Percentiles rank a stretch among this genome's conserved stretches.
Evolutionary conservation across 2,888 invertebrate genomes (phyloP).

Genomic region (Macrosoma leucophasiata): DNA sequence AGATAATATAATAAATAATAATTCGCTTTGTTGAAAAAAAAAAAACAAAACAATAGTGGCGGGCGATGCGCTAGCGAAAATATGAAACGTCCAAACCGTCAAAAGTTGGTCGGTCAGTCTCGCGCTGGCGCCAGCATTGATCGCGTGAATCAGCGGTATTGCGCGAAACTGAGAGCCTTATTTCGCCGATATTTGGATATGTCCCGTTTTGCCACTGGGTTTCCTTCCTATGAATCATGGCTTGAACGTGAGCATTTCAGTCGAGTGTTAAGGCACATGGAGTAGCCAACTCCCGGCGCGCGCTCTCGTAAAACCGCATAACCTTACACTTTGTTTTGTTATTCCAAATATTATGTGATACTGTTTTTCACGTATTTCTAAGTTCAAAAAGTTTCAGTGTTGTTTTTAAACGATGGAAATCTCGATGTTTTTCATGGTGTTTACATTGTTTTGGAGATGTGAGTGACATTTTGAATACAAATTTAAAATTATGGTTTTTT

Average conservation of each 20-base stretch:
- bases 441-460: slow-evolving; percentile 54
- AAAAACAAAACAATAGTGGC: slow-evolving; percentile 28
- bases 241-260: slow-evolving; percentile 49
- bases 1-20: too few relatives aligned
- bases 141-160: slow-evolving; percentile 52
- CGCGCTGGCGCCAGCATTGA: slow-evolving; percentile 61
- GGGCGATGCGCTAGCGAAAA: too few relatives aligned
- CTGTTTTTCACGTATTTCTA: slow-evolving; percentile 10
- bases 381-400: slow-evolving; percentile 31
- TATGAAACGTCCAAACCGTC: too few relatives aligned
- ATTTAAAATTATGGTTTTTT: slow-evolving; percentile 10
- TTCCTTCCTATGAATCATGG: slow-evolving; percentile 68
- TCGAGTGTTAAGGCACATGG: slow-evolving; percentile 41
- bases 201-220: slow-evolving; percentile 57
- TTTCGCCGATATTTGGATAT: slow-evolving; percentile 51
- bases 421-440: slow-evolving; percentile 41
- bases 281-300: slow-evolving; percentile 37
- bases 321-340: too few relatives aligned
- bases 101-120: slow-evolving; percentile 33
- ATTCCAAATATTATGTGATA: too few relatives aligned
- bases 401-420: slow-evolving; percentile 51
- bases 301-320: slow-evolving; percentile 33
- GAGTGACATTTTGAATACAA: slow-evolving; percentile 34
- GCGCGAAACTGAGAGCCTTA: slow-evolving; percentile 35
- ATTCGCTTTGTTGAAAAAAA: too few relatives aligned